Conservation (phyloP, 2,797 vertebrate genomes). For the Notoglanidium macrostoma region DNA sequence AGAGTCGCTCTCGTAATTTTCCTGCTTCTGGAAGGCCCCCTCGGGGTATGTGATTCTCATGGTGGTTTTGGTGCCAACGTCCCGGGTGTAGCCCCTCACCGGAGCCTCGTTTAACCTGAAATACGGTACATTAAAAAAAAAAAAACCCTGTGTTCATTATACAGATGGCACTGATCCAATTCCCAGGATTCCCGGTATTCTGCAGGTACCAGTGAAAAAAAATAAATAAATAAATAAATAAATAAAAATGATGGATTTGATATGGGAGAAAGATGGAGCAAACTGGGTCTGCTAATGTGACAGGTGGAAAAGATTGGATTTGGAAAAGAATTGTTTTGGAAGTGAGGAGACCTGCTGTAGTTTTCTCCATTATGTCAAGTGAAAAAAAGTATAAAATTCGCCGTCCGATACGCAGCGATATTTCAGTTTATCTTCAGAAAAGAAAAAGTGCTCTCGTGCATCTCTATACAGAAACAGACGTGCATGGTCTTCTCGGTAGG, state of each 20-base stretch:
- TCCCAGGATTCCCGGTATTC: not conserved
- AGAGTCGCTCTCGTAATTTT: slow-evolving; percentile 91
- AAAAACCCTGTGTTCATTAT: not conserved
- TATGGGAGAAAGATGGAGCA: not conserved
- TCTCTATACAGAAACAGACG: too few relatives aligned
- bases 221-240: too few relatives aligned
- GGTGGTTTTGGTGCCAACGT: slow-evolving; percentile 96
- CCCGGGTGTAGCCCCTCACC: slow-evolving; percentile 85
- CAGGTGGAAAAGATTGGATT: not conserved
- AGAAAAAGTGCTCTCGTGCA: not conserved
- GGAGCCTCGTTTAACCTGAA: slow-evolving; percentile 93
- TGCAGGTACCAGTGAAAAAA: not conserved
- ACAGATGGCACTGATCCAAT: not conserved
- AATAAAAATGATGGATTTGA: not conserved
- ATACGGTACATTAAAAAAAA: not conserved
- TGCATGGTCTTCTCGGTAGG: not conserved
- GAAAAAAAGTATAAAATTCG: not conserved
- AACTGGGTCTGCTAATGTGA: not conserved
- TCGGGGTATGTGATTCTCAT: slow-evolving; percentile 97
- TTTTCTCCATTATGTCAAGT: not conserved
- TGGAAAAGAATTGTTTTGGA: not conserved
- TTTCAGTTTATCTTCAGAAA: not conserved
- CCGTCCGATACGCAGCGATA: too few relatives aligned
- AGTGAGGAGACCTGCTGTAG: not conserved
- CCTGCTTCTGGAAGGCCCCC: slow-evolving; percentile 91